Conservation (phyloP, 2,888 invertebrate species). For the Cheilosia impressa region DNA sequence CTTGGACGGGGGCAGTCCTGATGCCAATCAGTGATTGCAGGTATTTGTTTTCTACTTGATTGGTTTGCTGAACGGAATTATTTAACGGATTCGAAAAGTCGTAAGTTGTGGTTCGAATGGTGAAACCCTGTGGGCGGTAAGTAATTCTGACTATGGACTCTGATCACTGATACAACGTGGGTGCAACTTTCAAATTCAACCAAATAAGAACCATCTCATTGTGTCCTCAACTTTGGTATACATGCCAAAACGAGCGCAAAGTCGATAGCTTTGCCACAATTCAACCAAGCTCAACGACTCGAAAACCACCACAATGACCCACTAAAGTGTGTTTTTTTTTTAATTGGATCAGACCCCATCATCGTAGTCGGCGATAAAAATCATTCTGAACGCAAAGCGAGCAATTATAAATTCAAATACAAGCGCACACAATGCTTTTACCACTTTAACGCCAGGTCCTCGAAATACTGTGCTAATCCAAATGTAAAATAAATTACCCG, state of each 20-base stretch:
- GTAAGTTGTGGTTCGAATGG: too few species aligned
- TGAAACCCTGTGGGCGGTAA: too few species aligned
- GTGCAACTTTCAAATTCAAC: too few species aligned
- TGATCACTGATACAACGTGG: too few species aligned
- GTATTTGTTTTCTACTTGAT: slow-evolving; percentile 19
- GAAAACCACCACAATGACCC: neutral
- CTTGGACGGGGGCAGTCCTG: neutral
- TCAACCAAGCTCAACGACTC: too few species aligned
- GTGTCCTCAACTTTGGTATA: too few species aligned
- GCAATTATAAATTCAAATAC: neutral
- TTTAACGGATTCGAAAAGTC: neutral
- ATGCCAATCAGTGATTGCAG: slow-evolving; percentile 19
- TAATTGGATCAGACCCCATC: neutral
- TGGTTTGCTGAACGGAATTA: slow-evolving; percentile 5
- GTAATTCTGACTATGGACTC: too few species aligned
- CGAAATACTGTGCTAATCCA: neutral
- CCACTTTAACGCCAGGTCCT: neutral
- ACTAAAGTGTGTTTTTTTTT: neutral
- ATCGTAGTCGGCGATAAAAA: too few species aligned
- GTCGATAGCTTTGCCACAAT: too few species aligned
- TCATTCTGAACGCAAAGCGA: neutral
- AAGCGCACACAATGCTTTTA: neutral
- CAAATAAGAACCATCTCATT: too few species aligned
- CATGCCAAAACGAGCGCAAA: too few species aligned
- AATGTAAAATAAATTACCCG: slow-evolving; percentile 5